Evolutionary conservation across 2,797 vertebrate species (phyloP), one percentile per base, ranked within the genome.

Genomic region (Neosilurus hyrtlii): DNA sequence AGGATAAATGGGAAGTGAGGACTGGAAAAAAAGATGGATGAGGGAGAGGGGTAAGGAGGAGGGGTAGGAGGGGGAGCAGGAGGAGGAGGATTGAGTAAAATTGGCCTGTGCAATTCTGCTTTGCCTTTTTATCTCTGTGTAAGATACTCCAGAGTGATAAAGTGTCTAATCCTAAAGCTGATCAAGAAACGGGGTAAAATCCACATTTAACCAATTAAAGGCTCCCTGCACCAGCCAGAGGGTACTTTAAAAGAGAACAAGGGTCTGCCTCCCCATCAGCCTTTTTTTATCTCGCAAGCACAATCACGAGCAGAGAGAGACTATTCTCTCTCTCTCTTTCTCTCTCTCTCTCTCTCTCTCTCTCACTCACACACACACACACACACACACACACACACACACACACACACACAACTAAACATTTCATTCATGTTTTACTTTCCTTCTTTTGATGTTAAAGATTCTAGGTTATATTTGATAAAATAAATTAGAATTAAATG

Each of bases 131-230:
- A 99, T 99, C 96, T 97, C 91, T 88, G 95, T 95, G 94, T 96
- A 95, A 97, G 97, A 99, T 99, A 96, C 95, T 97, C 94, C 91
- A 94, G 92, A 95, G 94, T 96, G 97, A 99, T 99, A 99, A 97
- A 92, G 93, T 90, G 92, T 96, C 95, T 98, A 97, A 99, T 98
- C 96, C 96, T 93, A 93, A 94, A 95, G 94, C 93, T 96, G 96
- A 99, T 99, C 96, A 77, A 77, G 77, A 81, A 52, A 24, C 35
- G 16, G 97, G 95, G 96, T 95, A 95, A 94, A 96, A 97, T 97
- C 96, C 96, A 95, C 96, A 97, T 98, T 98, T 97, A 97, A 96
- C 96, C 96, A 99, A 98, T 99, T 98, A 99, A 97, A 96, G 94
- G 94, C 94, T 87, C 95, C 90, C 93, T 89, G 95, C 96, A 96